phyloP scores from a whole-genome alignment of 2,797 vertebrate genomes.

The Falco rusticolus region DNA sequence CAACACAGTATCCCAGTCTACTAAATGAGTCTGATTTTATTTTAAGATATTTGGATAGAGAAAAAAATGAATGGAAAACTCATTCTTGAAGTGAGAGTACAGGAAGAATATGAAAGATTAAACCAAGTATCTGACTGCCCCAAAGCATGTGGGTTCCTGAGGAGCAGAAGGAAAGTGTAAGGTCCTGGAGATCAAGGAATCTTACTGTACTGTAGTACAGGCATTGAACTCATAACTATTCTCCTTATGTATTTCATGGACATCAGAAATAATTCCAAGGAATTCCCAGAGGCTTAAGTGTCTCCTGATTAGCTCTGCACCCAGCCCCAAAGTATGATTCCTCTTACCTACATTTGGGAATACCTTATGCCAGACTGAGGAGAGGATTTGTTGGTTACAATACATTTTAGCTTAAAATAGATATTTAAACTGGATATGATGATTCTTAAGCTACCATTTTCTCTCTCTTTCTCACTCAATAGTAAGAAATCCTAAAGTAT shows the following conservation, averaged over 20 bases:
- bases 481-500: not conserved
- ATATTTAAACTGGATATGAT: not conserved
- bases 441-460: not conserved
- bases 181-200: not conserved
- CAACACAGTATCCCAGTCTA: not conserved
- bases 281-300: not conserved
- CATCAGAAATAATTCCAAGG: not conserved
- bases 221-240: not conserved
- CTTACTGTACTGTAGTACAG: not conserved
- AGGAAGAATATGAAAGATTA: not conserved
- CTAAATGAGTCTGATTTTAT: not conserved
- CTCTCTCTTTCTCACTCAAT: not conserved
- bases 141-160: not conserved
- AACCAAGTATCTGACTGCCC: not conserved
- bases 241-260: not conserved
- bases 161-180: not conserved
- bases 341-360: not conserved
- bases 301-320: not conserved
- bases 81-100: not conserved
- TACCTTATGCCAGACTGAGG: not conserved
- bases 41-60: not conserved
- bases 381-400: not conserved
- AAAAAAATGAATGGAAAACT: not conserved
- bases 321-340: not conserved
- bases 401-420: not conserved